phyloP scores from a whole-genome alignment of 1,140 invertebrate genomes.

The Brachionus angularis region DNA sequence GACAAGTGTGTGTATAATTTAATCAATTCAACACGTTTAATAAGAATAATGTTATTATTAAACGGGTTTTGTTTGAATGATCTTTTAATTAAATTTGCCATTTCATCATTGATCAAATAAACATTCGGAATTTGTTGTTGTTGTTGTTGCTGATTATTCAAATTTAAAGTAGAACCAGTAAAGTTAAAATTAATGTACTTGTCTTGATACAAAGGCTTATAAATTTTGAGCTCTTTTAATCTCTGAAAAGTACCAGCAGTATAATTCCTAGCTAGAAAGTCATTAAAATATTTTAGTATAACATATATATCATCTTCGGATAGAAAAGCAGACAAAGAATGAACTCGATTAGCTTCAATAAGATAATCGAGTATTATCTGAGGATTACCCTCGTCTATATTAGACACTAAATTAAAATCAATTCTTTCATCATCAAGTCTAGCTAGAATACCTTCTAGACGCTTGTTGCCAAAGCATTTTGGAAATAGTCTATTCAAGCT shows the following conservation, averaged over 20 bases:
- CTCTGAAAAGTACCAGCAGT: background rate
- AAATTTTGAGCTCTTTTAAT: slow-evolving; percentile 30
- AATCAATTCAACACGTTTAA: background rate
- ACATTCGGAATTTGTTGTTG: background rate
- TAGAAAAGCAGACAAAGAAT: slow-evolving; percentile 22
- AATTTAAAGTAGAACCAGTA: too few species aligned
- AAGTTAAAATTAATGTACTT: slow-evolving; percentile 1
- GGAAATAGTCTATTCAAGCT: slow-evolving; percentile 3
- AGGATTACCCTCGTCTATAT: slow-evolving; percentile 25
- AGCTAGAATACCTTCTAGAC: slow-evolving; percentile 13
- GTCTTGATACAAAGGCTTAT: background rate
- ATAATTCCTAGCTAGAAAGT: slow-evolving; percentile 27
- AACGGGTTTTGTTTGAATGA: slow-evolving; percentile 19
- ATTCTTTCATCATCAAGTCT: slow-evolving; percentile 34
- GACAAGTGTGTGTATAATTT: slow-evolving; percentile 34
- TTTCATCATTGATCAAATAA: slow-evolving; percentile 29
- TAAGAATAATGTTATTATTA: background rate
- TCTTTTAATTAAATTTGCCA: slow-evolving; percentile 11
- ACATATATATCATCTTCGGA: slow-evolving; percentile 37
- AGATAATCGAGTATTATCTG: slow-evolving; percentile 30
- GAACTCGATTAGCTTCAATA: slow-evolving; percentile 2
- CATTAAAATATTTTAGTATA: slow-evolving; percentile 40
- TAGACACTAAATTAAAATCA: background rate
- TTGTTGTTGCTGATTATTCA: background rate
- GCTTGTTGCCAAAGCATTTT: slow-evolving; percentile 24